Conservation (phyloP, 2,888 invertebrate species). For the Melieria crassipennis region DNA sequence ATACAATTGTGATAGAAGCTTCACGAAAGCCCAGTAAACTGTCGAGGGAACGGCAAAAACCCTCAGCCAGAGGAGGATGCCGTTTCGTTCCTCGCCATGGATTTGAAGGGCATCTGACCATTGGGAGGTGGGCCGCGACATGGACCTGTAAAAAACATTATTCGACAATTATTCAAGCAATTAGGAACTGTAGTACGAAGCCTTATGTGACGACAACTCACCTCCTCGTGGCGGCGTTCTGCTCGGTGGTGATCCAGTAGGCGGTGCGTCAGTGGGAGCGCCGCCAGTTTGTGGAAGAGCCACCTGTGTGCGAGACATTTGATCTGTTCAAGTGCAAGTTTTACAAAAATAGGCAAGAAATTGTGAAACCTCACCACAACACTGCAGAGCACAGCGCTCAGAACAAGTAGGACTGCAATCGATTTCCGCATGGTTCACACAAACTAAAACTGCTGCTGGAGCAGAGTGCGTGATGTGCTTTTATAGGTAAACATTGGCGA, state of each 20-base stretch:
- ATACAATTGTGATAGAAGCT: too few relatives aligned
- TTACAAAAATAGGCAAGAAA: not conserved
- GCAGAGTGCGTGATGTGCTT: too few relatives aligned
- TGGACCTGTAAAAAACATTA: slow-evolving; percentile 1
- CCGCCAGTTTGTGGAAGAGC: not conserved
- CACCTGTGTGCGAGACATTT: not conserved
- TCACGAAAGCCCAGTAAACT: too few relatives aligned
- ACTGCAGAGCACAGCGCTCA: not conserved
- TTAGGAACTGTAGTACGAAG: not conserved
- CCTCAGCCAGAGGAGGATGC: too few relatives aligned
- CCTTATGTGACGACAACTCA: slow-evolving; percentile 5
- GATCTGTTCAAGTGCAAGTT: too few relatives aligned
- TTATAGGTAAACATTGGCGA: too few relatives aligned
- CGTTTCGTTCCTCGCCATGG: too few relatives aligned
- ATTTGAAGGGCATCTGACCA: not conserved
- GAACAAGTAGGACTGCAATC: not conserved
- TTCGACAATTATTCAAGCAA: not conserved
- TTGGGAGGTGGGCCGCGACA: slow-evolving; percentile 13
- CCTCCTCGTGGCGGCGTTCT: not conserved
- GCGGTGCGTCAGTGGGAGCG: not conserved
- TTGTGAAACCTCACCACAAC: slow-evolving; percentile 6
- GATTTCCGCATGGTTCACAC: slow-evolving; percentile 3
- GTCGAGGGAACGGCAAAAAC: too few relatives aligned
- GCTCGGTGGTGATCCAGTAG: not conserved
- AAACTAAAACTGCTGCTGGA: too few relatives aligned